Evolutionary conservation across 2,797 vertebrate species (phyloP).

Genomic region (Pseudochaenichthys georgianus): DNA sequence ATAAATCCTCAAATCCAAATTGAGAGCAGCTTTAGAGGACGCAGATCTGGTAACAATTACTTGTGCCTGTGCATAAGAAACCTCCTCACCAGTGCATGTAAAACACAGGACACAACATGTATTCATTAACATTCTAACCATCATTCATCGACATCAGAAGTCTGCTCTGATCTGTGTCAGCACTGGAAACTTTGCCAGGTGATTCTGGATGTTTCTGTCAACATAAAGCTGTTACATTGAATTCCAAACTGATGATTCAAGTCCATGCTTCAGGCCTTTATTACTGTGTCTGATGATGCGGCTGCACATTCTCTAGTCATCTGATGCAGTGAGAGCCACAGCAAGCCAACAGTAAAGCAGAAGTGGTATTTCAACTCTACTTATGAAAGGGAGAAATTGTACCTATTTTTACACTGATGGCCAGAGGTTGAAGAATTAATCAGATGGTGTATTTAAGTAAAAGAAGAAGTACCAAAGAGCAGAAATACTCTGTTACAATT

Average conservation of each 20-base stretch:
- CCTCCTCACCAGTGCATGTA: too few relatives aligned
- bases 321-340: slow-evolving; percentile 56
- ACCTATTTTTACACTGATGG: slow-evolving; percentile 38
- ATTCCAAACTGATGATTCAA: slow-evolving; percentile 3
- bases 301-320: slow-evolving; percentile 46
- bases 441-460: too few relatives aligned
- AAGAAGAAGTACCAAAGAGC: too few relatives aligned
- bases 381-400: slow-evolving; percentile 42
- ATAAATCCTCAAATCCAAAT: slow-evolving; percentile 65
- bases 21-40: slow-evolving; percentile 59
- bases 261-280: slow-evolving; percentile 35
- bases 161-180: slow-evolving; percentile 8
- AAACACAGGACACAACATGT: too few relatives aligned
- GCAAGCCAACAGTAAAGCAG: slow-evolving; percentile 37
- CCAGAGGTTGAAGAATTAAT: too few relatives aligned
- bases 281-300: slow-evolving; percentile 31
- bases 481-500: too few relatives aligned
- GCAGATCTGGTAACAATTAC: too few relatives aligned
- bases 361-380: slow-evolving; percentile 33
- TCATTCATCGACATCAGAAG: slow-evolving; percentile 42
- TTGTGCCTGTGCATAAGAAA: too few relatives aligned
- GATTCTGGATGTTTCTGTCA: too few relatives aligned
- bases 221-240: too few relatives aligned
- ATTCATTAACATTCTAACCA: slow-evolving; percentile 33
- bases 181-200: slow-evolving; percentile 7